Base-by-base conservation (phyloP, 2,888 invertebrate species). In the Sinelater perroti region DNA sequence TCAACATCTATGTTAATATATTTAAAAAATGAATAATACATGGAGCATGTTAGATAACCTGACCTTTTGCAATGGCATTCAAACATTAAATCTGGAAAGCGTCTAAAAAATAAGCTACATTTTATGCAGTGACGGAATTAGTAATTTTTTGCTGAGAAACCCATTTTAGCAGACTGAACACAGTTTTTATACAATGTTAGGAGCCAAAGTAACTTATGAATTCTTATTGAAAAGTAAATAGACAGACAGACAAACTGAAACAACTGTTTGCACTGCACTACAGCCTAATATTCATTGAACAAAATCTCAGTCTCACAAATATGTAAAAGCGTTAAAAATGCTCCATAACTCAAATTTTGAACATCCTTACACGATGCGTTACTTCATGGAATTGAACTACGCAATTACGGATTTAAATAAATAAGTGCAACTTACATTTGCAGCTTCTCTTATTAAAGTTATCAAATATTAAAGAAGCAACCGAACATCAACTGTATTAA, bases 291-390 rank as follows among this genome's bases (percentile, higher is more conserved):
- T 52, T 55, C 46, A 51, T 56, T 50, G 44, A 56, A 57, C 26
- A 20, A 57, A 57, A 17, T 40, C 35, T 57, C 52, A 57, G 57
- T 52, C 57, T 57, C 46, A 13, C 38, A 21, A 58, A 53, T 53
- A 58, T 54, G 54, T 49, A 49, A n/a, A n/a, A 40, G 26, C 18
- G 18, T 21, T 31, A 30, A 21, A 28, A 42, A 42, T 40, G n/a
- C 46, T 8, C 1, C 26, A n/a, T 42, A 3, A 11, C 2, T 6
- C 14, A 44, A 31, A 18, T n/a, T n/a, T n/a, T n/a, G n/a, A n/a
- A n/a, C n/a, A n/a, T 18, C 40, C 47, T 46, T 55, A 38, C 54
- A 54, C n/a, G n/a, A n/a, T n/a, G n/a, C n/a, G n/a, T n/a, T 30
- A 49, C 49, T 58, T 58, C 45, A 44, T 33, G 40, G 30, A 53